Percentiles rank a stretch among this genome's conserved stretches.
Evolutionary conservation across 1,140 invertebrate species (phyloP).

Genomic region (Araneus ventricosus): DNA sequence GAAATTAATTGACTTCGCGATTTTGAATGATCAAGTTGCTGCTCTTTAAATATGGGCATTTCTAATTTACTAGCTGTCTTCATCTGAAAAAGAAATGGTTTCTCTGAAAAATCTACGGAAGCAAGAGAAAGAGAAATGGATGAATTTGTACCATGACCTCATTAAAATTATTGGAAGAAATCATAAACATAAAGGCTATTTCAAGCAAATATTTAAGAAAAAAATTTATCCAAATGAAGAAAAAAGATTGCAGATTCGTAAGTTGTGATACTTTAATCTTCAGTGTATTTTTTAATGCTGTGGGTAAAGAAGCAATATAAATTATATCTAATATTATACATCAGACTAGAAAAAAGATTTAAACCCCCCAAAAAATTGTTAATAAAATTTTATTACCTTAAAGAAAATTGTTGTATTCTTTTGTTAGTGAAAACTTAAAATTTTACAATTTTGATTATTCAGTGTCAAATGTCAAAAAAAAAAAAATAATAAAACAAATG

Average conservation of each 20-base stretch:
- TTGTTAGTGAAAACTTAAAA: too few relatives aligned
- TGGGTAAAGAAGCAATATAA: too few relatives aligned
- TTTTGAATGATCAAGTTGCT: too few relatives aligned
- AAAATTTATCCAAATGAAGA: background rate
- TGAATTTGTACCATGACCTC: slow-evolving; percentile 28
- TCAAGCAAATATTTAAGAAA: slow-evolving; percentile 61
- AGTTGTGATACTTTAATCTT: background rate
- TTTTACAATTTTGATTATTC: too few relatives aligned
- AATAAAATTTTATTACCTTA: too few relatives aligned
- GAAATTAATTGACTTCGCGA: too few relatives aligned
- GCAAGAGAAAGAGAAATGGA: slow-evolving; percentile 45
- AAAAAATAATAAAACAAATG: too few relatives aligned
- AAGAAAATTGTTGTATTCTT: too few relatives aligned
- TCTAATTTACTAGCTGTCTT: background rate
- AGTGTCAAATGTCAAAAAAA: too few relatives aligned
- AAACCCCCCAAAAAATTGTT: too few relatives aligned
- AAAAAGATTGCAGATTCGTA: background rate
- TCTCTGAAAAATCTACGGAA: background rate
- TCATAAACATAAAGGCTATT: slow-evolving; percentile 55
- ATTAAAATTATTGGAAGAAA: slow-evolving; percentile 31
- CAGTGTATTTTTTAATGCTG: background rate
- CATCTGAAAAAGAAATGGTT: slow-evolving; percentile 9
- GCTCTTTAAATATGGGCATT: background rate
- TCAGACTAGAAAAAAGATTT: too few relatives aligned
- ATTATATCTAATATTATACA: too few relatives aligned